Conservation (phyloP, 2,797 vertebrate genomes). For the Merluccius polli region DNA sequence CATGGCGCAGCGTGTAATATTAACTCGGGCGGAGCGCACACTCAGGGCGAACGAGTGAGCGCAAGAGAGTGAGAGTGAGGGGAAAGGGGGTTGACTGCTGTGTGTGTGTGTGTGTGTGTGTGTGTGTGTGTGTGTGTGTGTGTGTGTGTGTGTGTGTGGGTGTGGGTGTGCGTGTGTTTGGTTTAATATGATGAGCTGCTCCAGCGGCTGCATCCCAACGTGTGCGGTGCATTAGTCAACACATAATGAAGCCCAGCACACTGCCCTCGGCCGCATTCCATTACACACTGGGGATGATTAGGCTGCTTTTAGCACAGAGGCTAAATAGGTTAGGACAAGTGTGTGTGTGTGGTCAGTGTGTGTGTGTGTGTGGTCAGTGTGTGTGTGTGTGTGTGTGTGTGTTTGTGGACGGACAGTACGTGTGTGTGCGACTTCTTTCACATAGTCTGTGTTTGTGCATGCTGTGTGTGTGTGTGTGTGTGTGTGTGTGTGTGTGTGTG, state of each 20-base stretch:
- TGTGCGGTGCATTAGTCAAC: slow-evolving; percentile 52
- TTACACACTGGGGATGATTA: slow-evolving; percentile 54
- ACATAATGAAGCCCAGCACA: slow-evolving; percentile 52
- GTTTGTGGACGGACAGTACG: no score
- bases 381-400: slow-evolving; percentile 4
- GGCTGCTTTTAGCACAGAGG: slow-evolving; percentile 34
- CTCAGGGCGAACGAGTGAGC: background rate
- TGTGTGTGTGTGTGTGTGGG: no score
- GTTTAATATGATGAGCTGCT: slow-evolving; percentile 62
- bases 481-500: no score
- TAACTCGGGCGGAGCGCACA: slow-evolving; percentile 52
- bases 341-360: background rate
- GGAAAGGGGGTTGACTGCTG: no score
- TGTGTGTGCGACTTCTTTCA: no score
- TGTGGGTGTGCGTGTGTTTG: no score
- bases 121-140: no score
- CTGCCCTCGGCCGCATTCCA: slow-evolving; percentile 49
- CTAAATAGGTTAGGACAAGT: slow-evolving; percentile 28
- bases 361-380: background rate
- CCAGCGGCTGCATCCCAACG: slow-evolving; percentile 55
- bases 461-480: no score
- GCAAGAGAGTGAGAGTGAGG: no score
- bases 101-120: no score
- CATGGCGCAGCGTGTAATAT: slow-evolving; percentile 43
- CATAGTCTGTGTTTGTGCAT: no score